Evolutionary conservation across 2,797 vertebrate genomes (phyloP).

Genomic region (Halcyon smyrnensis): DNA sequence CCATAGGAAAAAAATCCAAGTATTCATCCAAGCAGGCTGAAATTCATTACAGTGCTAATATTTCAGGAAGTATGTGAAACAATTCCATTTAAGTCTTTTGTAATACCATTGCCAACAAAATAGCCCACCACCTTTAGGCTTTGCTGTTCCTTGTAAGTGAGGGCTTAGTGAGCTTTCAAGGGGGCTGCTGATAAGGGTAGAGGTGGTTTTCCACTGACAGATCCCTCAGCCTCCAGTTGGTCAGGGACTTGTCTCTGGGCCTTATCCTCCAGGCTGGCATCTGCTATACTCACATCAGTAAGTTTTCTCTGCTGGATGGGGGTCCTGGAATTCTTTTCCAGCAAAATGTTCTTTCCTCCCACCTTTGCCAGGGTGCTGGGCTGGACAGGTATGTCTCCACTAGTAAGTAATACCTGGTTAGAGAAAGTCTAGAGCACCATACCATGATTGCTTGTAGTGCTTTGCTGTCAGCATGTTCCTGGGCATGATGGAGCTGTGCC

Average conservation of each 20-base stretch:
- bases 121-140: background rate
- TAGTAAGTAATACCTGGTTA: background rate
- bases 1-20: background rate
- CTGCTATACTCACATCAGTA: background rate
- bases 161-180: background rate
- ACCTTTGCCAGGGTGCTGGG: background rate
- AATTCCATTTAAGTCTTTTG: background rate
- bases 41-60: background rate
- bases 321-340: background rate
- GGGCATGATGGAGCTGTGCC: rapidly evolving
- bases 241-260: background rate
- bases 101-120: background rate
- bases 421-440: background rate
- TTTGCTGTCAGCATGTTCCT: background rate
- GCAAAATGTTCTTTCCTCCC: background rate
- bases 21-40: background rate
- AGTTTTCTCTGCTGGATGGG: background rate
- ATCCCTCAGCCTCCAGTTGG: background rate
- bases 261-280: background rate
- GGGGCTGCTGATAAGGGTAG: background rate
- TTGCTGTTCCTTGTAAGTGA: background rate
- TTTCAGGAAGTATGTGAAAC: background rate
- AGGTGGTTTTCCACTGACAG: background rate
- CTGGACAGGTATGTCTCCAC: background rate
- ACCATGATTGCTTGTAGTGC: background rate